phyloP scores from a whole-genome alignment of 1,140 invertebrate genomes.

The Leptinotarsa defecta region DNA sequence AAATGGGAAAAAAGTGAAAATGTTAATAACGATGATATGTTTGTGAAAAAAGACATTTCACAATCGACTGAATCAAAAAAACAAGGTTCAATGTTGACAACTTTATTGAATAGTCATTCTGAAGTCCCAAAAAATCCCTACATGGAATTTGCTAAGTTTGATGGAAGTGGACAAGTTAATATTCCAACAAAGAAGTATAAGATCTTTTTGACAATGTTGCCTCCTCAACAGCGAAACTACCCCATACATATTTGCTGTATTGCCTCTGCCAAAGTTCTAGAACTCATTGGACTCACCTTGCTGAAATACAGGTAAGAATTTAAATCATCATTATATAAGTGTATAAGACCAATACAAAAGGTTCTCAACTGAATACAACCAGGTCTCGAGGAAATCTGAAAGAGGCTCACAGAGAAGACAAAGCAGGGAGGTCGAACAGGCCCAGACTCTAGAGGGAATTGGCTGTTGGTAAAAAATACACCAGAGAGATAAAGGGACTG shows the following conservation, averaged over 20 bases:
- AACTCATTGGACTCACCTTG: slow-evolving; percentile 93
- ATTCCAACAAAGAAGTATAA: slow-evolving; percentile 77
- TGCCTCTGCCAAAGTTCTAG: slow-evolving; percentile 82
- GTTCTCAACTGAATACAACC: too few relatives aligned
- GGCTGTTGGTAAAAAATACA: too few relatives aligned
- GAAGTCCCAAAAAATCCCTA: slow-evolving; percentile 82
- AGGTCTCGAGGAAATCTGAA: too few relatives aligned
- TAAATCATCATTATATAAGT: too few relatives aligned
- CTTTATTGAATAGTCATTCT: slow-evolving; percentile 76
- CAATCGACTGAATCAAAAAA: slow-evolving; percentile 32
- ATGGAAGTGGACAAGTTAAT: slow-evolving; percentile 83
- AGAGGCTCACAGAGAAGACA: too few relatives aligned
- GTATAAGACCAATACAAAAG: too few relatives aligned
- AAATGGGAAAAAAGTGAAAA: slow-evolving; percentile 73
- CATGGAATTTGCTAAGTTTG: slow-evolving; percentile 87
- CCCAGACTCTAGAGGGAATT: too few relatives aligned
- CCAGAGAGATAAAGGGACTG: too few relatives aligned
- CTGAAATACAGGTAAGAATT: slow-evolving; percentile 74
- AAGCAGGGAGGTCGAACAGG: too few relatives aligned
- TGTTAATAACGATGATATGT: slow-evolving; percentile 62
- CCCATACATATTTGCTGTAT: slow-evolving; percentile 82
- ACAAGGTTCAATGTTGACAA: slow-evolving; percentile 67
- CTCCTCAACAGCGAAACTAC: slow-evolving; percentile 78
- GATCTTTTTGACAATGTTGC: slow-evolving; percentile 87
- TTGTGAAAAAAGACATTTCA: slow-evolving; percentile 62